phyloP scores from a whole-genome alignment of 2,113 vertebrate genomes.

The Rhineura floridana region DNA sequence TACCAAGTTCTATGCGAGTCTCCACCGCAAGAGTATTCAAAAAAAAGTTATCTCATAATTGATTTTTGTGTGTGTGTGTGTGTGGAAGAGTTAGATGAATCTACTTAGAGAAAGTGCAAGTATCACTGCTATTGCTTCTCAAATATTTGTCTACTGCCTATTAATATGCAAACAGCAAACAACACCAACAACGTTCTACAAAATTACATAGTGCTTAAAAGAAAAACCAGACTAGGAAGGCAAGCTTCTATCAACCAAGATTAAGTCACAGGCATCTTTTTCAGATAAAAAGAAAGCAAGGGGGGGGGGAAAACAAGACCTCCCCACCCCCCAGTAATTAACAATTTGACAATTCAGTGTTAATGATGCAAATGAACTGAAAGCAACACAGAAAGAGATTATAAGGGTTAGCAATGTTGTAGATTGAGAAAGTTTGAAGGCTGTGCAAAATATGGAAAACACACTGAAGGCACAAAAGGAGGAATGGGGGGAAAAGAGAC shows the following conservation, averaged over 20 bases:
- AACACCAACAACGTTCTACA: background rate
- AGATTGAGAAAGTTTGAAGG: background rate
- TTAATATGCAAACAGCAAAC: conserved; percentile 7
- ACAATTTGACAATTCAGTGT: background rate
- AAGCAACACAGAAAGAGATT: background rate
- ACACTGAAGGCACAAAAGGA: background rate
- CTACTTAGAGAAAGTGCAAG: background rate
- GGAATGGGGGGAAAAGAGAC: background rate
- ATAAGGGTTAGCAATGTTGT: background rate
- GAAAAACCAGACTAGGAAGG: background rate
- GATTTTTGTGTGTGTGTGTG: too few relatives aligned
- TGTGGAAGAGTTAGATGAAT: too few relatives aligned
- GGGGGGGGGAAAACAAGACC: background rate
- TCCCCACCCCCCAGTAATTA: background rate
- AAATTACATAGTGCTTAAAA: background rate
- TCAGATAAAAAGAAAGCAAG: background rate
- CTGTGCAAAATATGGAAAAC: background rate
- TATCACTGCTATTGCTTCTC: background rate
- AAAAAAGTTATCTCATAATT: too few relatives aligned
- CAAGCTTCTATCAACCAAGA: background rate
- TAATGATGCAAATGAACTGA: background rate
- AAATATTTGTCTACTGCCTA: conserved; percentile 16
- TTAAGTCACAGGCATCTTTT: background rate
- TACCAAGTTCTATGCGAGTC: too few relatives aligned
- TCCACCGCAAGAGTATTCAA: too few relatives aligned